Evolutionary conservation across 2,113 vertebrate genomes (phyloP).

Genomic region (Dipodomys merriami): DNA sequence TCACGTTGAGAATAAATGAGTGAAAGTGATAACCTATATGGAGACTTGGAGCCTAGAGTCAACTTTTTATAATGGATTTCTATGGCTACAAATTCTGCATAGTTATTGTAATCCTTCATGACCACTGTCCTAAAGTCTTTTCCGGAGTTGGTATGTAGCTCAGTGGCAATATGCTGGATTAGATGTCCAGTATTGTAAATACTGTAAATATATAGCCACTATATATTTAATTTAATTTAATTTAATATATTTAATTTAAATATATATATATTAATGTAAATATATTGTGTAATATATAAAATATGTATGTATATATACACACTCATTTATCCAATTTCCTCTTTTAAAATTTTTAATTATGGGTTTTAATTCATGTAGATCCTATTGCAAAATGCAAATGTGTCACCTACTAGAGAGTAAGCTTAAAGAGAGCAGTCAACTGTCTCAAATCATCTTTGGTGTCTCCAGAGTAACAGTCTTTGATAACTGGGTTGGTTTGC

Average conservation of each 20-base stretch:
- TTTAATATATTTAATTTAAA: too few relatives aligned
- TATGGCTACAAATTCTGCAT: neutral
- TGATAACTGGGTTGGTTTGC: neutral
- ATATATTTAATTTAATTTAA: too few relatives aligned
- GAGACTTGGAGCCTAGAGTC: neutral
- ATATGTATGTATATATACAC: too few relatives aligned
- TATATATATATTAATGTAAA: too few relatives aligned
- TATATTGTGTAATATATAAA: too few relatives aligned
- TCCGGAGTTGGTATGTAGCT: neutral
- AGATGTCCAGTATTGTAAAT: neutral
- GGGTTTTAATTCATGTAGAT: slow-evolving; percentile 5
- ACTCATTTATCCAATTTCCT: neutral
- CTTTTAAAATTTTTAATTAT: neutral
- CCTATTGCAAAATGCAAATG: neutral
- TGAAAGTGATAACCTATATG: neutral
- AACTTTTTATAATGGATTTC: slow-evolving; percentile 24
- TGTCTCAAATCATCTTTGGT: neutral
- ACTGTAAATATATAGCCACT: neutral
- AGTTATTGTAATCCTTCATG: neutral
- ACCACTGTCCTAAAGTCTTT: neutral
- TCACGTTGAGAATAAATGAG: slow-evolving; percentile 25
- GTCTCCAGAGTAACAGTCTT: neutral
- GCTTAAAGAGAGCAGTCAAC: neutral
- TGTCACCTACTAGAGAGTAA: neutral
- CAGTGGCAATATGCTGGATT: neutral